phyloP scores from a whole-genome alignment of 2,113 vertebrate species.

The Nettapus auritus region DNA sequence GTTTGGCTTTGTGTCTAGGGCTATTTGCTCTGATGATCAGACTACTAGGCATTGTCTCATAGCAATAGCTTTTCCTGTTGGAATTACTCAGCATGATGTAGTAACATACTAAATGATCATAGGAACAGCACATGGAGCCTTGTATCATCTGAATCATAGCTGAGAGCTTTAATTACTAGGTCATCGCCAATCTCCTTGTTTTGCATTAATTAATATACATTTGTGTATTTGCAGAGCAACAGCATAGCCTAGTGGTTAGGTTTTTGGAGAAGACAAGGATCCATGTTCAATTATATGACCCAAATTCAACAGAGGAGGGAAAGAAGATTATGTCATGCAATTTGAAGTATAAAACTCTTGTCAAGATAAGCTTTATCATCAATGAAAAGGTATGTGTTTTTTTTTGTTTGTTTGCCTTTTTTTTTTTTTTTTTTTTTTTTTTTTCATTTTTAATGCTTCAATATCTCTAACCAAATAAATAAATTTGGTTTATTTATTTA shows the following conservation, averaged over 20 bases:
- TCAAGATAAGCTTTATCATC: not conserved
- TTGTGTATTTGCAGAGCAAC: slow-evolving; percentile 14
- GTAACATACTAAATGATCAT: not conserved
- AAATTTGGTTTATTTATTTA: not conserved
- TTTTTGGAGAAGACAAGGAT: not conserved
- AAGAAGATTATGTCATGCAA: not conserved
- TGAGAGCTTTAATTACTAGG: not conserved
- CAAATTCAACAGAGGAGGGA: not conserved
- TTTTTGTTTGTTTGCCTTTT: accelerated
- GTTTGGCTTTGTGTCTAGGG: not conserved
- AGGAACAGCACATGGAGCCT: not conserved
- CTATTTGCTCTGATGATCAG: not conserved
- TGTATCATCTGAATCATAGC: not conserved
- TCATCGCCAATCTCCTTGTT: not conserved
- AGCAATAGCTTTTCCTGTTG: not conserved
- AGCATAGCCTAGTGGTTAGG: slow-evolving; percentile 56
- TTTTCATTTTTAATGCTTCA: not conserved
- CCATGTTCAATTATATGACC: not conserved
- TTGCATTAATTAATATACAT: not conserved
- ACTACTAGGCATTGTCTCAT: not conserved
- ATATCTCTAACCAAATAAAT: not conserved
- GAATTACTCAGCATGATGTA: not conserved
- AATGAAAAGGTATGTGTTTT: not conserved
- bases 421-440: no score
- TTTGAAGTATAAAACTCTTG: not conserved